Evolutionary conservation across 2,797 vertebrate species (phyloP).

Genomic region (Podarcis siculus): DNA sequence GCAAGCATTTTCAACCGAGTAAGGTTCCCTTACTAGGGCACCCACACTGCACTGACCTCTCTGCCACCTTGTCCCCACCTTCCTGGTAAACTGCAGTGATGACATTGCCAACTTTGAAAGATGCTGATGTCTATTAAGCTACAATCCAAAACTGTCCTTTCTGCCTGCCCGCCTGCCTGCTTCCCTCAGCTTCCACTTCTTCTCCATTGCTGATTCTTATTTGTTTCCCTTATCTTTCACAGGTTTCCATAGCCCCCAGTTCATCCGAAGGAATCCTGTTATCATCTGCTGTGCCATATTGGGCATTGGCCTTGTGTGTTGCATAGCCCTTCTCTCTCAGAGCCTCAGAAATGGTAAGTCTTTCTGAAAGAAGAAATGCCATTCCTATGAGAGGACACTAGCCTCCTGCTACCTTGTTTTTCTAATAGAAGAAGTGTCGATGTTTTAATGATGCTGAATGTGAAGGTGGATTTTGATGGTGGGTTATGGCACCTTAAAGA

Average conservation of each 20-base stretch:
- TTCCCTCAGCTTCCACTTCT: not conserved
- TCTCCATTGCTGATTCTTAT: not conserved
- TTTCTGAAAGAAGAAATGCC: not conserved
- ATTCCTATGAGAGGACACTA: not conserved
- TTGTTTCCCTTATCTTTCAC: not conserved
- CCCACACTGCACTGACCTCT: no score
- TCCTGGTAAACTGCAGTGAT: no score
- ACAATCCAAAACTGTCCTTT: not conserved
- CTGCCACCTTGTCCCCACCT: no score
- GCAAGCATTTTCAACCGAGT: not conserved
- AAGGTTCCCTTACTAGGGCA: no score
- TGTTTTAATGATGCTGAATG: not conserved
- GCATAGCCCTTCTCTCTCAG: not conserved
- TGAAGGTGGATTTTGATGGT: not conserved
- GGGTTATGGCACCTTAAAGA: not conserved
- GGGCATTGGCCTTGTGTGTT: not conserved
- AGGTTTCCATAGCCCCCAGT: not conserved
- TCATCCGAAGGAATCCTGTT: not conserved
- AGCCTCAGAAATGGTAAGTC: constrained; percentile 9
- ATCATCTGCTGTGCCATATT: not conserved
- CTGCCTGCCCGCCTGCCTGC: not conserved
- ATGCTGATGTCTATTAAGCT: not conserved
- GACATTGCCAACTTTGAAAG: not conserved
- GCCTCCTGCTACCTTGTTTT: not conserved
- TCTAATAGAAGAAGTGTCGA: not conserved